Conservation (phyloP, 2,113 vertebrate species). For the Lepidothrix coronata region DNA sequence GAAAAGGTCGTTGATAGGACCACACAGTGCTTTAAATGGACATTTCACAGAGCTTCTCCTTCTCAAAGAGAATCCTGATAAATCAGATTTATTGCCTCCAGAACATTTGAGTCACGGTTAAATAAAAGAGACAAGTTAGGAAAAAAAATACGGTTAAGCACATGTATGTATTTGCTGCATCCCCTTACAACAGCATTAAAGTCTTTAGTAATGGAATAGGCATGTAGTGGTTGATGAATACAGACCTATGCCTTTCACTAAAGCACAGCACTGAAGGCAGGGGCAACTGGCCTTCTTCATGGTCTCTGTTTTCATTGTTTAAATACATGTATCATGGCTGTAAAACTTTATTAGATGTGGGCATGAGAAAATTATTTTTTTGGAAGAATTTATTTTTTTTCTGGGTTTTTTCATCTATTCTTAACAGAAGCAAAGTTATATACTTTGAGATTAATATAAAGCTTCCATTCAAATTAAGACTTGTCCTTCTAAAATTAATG, state of each 20-base stretch:
- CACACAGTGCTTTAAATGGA: neutral
- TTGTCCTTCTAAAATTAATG: neutral
- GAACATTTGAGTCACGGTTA: neutral
- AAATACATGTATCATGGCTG: neutral
- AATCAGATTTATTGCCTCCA: neutral
- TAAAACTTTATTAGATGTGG: neutral
- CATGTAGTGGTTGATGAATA: neutral
- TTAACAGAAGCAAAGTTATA: neutral
- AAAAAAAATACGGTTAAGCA: neutral
- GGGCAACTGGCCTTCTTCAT: neutral
- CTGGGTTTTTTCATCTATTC: neutral
- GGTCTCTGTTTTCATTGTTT: neutral
- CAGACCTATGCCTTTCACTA: neutral
- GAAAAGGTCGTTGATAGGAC: neutral
- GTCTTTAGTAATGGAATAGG: neutral
- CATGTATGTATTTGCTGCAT: neutral
- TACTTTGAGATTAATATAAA: neutral
- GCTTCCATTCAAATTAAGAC: neutral
- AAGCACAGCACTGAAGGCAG: neutral
- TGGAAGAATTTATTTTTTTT: neutral
- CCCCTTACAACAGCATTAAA: neutral
- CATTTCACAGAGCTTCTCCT: neutral
- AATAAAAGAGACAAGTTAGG: neutral
- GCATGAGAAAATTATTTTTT: neutral
- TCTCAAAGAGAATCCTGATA: neutral